Percentiles rank a stretch among this genome's conserved stretches.
phyloP scores from a whole-genome alignment of 2,888 invertebrate genomes.

The Linyphia triangularis region DNA sequence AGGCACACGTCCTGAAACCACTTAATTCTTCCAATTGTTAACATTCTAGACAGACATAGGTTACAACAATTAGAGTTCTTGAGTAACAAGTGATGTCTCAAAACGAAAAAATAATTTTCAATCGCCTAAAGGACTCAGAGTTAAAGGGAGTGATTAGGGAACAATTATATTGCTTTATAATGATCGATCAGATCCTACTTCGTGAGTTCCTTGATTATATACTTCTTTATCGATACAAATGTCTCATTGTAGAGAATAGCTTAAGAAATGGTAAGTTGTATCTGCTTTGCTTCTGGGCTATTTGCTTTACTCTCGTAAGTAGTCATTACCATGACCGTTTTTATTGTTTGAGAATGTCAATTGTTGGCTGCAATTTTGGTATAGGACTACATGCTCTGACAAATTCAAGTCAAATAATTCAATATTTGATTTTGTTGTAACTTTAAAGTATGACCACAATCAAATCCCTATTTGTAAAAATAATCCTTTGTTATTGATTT shows the following conservation, averaged over 20 bases:
- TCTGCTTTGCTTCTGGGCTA: neutral
- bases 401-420: no score
- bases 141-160: slow-evolving; percentile 57
- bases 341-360: no score
- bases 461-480: no score
- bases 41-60: neutral
- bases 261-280: slow-evolving; percentile 3
- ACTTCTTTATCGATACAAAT: slow-evolving; percentile 27
- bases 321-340: no score
- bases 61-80: slow-evolving; percentile 18
- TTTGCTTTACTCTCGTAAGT: neutral
- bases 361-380: no score
- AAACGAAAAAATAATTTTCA: slow-evolving; percentile 39
- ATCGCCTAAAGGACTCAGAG: slow-evolving; percentile 7
- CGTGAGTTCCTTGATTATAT: slow-evolving; percentile 53
- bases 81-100: slow-evolving; percentile 35
- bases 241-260: slow-evolving; percentile 39
- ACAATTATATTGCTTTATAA: slow-evolving; percentile 61
- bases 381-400: no score
- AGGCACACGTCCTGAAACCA: neutral
- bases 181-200: slow-evolving; percentile 48
- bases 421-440: no score
- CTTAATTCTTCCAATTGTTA: neutral
- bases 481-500: no score
- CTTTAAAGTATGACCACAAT: no score